phyloP scores from a whole-genome alignment of 2,888 invertebrate genomes.

The Mesorhabditis belari region DNA sequence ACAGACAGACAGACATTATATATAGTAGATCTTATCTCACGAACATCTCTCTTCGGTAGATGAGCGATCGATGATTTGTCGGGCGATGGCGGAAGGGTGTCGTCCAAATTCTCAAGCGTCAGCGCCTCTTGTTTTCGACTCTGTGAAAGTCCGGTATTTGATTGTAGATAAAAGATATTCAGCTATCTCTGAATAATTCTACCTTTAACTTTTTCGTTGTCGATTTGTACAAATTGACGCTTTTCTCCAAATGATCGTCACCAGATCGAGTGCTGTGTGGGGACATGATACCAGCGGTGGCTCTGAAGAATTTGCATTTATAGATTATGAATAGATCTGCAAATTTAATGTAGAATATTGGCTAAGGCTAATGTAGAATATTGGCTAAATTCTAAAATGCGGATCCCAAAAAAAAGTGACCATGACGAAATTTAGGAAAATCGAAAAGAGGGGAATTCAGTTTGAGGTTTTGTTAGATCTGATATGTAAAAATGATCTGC shows the following conservation, averaged over 20 bases:
- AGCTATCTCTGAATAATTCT: background rate
- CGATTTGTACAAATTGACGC: background rate
- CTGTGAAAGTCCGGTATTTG: too few relatives aligned
- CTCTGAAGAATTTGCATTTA: too few relatives aligned
- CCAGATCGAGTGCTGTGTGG: background rate
- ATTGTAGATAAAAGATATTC: background rate
- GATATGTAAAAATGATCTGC: background rate
- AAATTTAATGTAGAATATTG: too few relatives aligned
- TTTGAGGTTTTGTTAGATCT: background rate
- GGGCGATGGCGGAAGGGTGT: background rate
- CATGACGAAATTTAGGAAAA: background rate
- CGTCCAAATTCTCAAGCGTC: background rate
- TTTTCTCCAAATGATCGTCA: background rate
- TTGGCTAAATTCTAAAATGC: background rate
- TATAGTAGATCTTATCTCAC: too few relatives aligned
- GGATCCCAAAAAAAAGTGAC: background rate
- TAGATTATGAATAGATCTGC: too few relatives aligned
- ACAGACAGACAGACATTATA: too few relatives aligned
- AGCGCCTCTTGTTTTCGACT: background rate
- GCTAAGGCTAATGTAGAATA: background rate
- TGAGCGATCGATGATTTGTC: background rate
- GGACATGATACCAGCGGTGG: background rate
- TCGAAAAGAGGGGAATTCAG: too few relatives aligned
- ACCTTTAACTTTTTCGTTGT: background rate
- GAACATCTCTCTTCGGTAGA: too few relatives aligned